These are phyloP conservation scores for Perodicticus potto DNA, from an alignment of 2,797 vertebrate genomes.

Conservation along the genomic window DNA sequence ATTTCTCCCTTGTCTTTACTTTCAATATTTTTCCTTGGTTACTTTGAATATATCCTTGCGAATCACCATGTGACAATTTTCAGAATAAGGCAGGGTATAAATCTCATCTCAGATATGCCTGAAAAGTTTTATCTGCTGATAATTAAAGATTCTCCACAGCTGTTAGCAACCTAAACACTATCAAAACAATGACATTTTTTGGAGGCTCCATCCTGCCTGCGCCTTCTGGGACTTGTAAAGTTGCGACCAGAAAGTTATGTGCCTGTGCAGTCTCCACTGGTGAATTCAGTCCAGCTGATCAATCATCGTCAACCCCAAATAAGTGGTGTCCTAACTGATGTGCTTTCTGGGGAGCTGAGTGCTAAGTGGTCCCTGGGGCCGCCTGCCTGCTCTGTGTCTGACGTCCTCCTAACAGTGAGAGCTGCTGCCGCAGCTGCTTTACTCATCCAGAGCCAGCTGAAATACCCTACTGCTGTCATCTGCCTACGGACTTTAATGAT, in stretches of 20 bases:
- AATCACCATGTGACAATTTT: background rate
- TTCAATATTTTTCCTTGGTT: background rate
- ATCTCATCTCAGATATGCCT: background rate
- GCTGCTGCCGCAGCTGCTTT: background rate
- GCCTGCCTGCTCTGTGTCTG: background rate
- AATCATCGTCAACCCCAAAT: background rate
- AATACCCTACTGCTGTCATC: background rate
- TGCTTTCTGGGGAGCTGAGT: background rate
- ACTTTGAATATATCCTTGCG: background rate
- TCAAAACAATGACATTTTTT: background rate
- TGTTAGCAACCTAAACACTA: background rate
- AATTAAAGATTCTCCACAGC: constrained; percentile 24
- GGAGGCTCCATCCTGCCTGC: background rate
- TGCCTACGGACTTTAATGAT: background rate
- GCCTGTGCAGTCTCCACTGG: rapidly evolving
- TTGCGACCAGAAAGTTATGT: background rate
- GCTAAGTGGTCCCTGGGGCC: background rate
- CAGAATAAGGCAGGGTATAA: background rate
- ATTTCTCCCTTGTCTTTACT: background rate
- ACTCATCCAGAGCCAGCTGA: background rate
- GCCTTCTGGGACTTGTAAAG: background rate
- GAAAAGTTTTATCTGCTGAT: constrained; percentile 32
- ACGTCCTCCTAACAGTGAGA: background rate
- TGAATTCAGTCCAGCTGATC: background rate
- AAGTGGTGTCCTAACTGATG: background rate